These are phyloP conservation scores for Corythornis leucogaster DNA, from an alignment of 2,797 vertebrate genomes.

Conservation along the genomic window DNA sequence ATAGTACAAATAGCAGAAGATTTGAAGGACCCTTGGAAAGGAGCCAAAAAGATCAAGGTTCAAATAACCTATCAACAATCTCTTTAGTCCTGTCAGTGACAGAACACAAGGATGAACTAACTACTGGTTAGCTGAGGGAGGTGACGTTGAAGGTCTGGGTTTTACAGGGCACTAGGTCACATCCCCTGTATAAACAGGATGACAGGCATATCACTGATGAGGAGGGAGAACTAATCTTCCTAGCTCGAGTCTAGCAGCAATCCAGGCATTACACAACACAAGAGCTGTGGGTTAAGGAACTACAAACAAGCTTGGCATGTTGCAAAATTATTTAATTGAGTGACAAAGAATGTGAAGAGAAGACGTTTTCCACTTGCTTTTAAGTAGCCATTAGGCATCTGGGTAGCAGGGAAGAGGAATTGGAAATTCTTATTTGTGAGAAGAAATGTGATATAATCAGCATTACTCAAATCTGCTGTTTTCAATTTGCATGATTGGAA, in stretches of 20 bases:
- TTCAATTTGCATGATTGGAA: conserved; percentile 34
- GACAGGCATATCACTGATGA: not conserved
- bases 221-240: conserved; percentile 5
- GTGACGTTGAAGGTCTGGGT: not conserved
- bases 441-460: conserved; percentile 64
- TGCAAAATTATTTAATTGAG: conserved; percentile 40
- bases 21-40: not conserved
- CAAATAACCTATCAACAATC: not conserved
- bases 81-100: not conserved
- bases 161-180: conserved; percentile 13
- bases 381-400: not conserved
- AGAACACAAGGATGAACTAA: not conserved
- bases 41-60: not conserved
- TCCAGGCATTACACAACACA: not conserved
- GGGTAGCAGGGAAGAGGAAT: conserved; percentile 38
- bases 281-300: conserved; percentile 21
- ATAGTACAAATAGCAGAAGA: not conserved
- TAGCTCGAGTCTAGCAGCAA: not conserved
- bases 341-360: conserved; percentile 47
- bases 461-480: conserved; percentile 57
- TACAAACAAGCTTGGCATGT: conserved; percentile 37
- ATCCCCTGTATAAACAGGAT: conserved; percentile 1
- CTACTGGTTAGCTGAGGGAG: not conserved
- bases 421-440: conserved; percentile 63
- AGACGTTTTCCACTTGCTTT: conserved; percentile 44